Base-by-base conservation (phyloP, 2,888 invertebrate genomes). In the Idaea dimidiata region DNA sequence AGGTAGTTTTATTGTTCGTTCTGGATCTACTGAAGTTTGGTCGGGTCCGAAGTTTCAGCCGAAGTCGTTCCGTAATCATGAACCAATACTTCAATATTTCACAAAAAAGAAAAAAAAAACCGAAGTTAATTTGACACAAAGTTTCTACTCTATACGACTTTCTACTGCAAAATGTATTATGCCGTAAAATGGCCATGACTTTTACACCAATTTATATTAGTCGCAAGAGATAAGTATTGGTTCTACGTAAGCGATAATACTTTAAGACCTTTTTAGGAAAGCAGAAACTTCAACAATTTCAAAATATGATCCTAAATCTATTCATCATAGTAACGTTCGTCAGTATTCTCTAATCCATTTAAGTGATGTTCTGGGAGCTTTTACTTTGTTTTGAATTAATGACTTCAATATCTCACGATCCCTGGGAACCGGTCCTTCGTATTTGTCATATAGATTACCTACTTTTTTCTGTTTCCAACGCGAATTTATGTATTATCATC, bases 391-490 rank as follows among this genome's bases (percentile, higher is more conserved):
- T 84, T 83, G 86, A 84, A 86, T 83, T 81, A 86, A 87, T 84
- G 83, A 78, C 78, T 65, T 69, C 77, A 76, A 85, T 84, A 85
- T 82, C 79, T 86, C 84, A 85, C 75, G 76, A 79, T 82, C 83
- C 84, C 77, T 72, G 76, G 76, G 76, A 86, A 87, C 8, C 82
- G 75, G 85, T 75, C 86, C 85, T 82, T 80, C 79, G 80, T 78
- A 88, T 88, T 87, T 86, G 80, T 88, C 87, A 88, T 84, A 86
- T 82, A 86, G 85, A 87, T 87, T 87, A 82, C 83, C 81, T 81
- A 81, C 84, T 86, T 87, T 87, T 43, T 86, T 86, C 80, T 81
- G 80, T 81, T 81, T 77, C 77, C 76, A 75, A 75, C 78, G 72
- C 70, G 74, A 78, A 83, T 84, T 79, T 76, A 82, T 78, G 77